These are phyloP conservation scores for Ctena decussata DNA, from an alignment of 2,888 invertebrate species.

Conservation along the genomic window DNA sequence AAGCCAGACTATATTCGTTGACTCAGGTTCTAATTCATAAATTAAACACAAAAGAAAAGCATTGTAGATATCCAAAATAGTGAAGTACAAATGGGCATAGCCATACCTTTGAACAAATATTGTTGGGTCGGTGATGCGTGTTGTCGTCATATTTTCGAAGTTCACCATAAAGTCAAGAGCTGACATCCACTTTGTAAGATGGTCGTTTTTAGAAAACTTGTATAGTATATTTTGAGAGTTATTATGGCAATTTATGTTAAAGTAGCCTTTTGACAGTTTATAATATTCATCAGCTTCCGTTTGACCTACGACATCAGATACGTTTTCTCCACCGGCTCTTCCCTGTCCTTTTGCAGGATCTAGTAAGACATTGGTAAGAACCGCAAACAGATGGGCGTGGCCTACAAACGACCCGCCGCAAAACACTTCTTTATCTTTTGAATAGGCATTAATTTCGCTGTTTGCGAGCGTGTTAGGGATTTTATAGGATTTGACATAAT, in stretches of 20 bases:
- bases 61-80: slow-evolving; percentile 80
- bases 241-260: slow-evolving; percentile 67
- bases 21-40: slow-evolving; percentile 60
- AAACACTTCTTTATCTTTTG: background rate
- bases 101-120: slow-evolving; percentile 77
- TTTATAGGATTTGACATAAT: too few relatives aligned
- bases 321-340: slow-evolving; percentile 70
- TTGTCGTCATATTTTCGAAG: slow-evolving; percentile 88
- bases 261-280: slow-evolving; percentile 67
- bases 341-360: slow-evolving; percentile 63
- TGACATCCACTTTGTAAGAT: background rate
- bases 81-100: slow-evolving; percentile 81
- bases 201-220: background rate
- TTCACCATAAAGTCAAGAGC: background rate
- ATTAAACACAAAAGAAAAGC: slow-evolving; percentile 73
- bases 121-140: slow-evolving; percentile 40
- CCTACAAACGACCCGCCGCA: slow-evolving; percentile 62
- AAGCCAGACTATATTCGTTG: slow-evolving; percentile 77
- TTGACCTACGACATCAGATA: slow-evolving; percentile 72
- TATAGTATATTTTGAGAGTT: background rate
- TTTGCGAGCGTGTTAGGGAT: too few relatives aligned
- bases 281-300: slow-evolving; percentile 73
- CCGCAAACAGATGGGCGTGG: slow-evolving; percentile 59
- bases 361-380: slow-evolving; percentile 55
- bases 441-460: too few relatives aligned